Percentiles rank a stretch among this genome's conserved stretches.
Evolutionary conservation across 64 coral and sea anemone genomes (phyloP).

Genomic region (Acropora yongei): DNA sequence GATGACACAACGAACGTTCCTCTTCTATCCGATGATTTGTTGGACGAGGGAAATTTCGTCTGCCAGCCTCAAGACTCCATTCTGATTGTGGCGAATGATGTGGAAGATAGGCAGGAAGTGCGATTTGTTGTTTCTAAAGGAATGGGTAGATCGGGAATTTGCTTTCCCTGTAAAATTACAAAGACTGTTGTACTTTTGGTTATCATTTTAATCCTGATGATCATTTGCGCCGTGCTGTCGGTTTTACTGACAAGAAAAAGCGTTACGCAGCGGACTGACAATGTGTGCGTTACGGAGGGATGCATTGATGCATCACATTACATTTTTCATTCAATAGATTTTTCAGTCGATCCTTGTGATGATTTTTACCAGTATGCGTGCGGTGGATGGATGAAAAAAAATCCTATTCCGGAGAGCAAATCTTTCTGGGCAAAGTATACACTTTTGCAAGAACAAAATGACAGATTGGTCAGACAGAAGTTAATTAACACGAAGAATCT

Average conservation of each 20-base stretch:
- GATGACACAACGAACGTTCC: slow-evolving; percentile 24
- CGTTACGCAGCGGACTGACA: background rate
- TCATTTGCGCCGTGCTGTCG: slow-evolving; percentile 49
- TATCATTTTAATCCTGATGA: slow-evolving; percentile 42
- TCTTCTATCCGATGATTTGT: slow-evolving; percentile 15
- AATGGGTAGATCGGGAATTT: background rate
- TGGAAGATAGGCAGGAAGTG: background rate
- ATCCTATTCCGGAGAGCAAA: slow-evolving; percentile 81
- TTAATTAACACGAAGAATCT: slow-evolving; percentile 6
- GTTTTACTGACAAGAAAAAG: slow-evolving; percentile 42
- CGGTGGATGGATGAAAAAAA: slow-evolving; percentile 80
- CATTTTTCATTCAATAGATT: slow-evolving; percentile 77
- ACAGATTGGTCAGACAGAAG: slow-evolving; percentile 59
- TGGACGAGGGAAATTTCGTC: background rate
- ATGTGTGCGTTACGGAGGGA: slow-evolving; percentile 63
- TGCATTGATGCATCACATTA: slow-evolving; percentile 71
- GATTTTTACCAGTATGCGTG: slow-evolving; percentile 92
- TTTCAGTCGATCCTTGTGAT: slow-evolving; percentile 60
- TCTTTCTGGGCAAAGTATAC: slow-evolving; percentile 94
- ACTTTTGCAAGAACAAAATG: slow-evolving; percentile 63
- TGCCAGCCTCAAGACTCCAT: background rate
- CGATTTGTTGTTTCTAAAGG: slow-evolving; percentile 20
- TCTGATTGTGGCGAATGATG: background rate
- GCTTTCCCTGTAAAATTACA: slow-evolving; percentile 35
- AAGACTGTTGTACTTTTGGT: slow-evolving; percentile 43